These are phyloP conservation scores for Archivesica marissinica DNA, from an alignment of 1,140 invertebrate genomes.

Conservation along the genomic window DNA sequence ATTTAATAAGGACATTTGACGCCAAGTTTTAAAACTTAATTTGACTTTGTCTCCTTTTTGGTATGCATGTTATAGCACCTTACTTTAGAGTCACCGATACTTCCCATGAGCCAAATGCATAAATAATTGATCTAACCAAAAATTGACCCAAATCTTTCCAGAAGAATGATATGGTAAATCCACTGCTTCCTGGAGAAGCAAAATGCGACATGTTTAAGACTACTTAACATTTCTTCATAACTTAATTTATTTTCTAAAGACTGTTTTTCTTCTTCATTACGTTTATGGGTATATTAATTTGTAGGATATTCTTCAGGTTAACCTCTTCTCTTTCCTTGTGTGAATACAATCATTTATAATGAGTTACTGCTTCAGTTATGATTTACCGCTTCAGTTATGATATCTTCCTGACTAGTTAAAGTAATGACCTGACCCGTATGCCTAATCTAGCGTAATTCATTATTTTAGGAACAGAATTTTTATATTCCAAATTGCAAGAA, in stretches of 20 bases:
- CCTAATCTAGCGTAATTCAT: constrained; percentile 5
- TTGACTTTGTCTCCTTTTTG: constrained; percentile 51
- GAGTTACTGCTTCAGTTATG: constrained; percentile 39
- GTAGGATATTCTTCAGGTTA: not conserved
- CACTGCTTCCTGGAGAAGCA: not conserved
- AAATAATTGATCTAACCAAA: constrained; percentile 48
- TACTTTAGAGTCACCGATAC: constrained; percentile 27
- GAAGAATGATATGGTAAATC: constrained; percentile 38
- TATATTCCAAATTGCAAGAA: constrained; percentile 61
- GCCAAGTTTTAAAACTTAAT: constrained; percentile 48
- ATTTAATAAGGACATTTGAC: constrained; percentile 49
- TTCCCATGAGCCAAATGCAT: constrained; percentile 18
- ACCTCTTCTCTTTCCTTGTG: not conserved
- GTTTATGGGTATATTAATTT: not conserved
- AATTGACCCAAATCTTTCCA: constrained; percentile 45
- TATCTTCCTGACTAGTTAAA: constrained; percentile 29
- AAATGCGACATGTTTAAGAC: constrained; percentile 42
- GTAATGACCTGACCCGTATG: not conserved
- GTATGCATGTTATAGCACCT: constrained; percentile 52
- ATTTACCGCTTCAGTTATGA: constrained; percentile 8
- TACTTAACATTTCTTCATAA: not conserved
- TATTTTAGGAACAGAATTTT: constrained; percentile 29
- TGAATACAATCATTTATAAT: too few relatives aligned
- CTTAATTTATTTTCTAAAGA: not conserved
- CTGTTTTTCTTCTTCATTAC: not conserved